These are phyloP conservation scores for Hydrochoerus hydrochaeris DNA, from an alignment of 2,113 vertebrate genomes.

Conservation along the genomic window DNA sequence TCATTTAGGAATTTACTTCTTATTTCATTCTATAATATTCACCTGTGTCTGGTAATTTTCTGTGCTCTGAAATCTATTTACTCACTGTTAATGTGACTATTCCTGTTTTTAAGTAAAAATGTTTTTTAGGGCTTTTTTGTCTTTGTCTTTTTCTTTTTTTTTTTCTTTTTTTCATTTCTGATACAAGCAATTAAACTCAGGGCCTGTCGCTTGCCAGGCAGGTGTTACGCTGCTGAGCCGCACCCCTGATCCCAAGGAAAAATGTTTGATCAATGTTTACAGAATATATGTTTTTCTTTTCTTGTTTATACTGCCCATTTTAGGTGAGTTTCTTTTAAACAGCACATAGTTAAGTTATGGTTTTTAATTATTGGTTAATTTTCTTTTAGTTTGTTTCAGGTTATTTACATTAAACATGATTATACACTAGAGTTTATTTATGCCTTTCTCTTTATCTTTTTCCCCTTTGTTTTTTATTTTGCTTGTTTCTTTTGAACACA, in stretches of 20 bases:
- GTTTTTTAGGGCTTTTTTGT: not conserved
- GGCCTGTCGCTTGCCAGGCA: not conserved
- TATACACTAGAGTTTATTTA: not conserved
- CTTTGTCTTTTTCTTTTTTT: not conserved
- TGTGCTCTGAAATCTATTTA: not conserved
- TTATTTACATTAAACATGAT: not conserved
- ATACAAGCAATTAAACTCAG: not conserved
- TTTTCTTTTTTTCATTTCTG: not conserved
- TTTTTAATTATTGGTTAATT: not conserved
- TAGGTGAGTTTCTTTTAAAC: not conserved
- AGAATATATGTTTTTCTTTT: not conserved
- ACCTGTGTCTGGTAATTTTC: not conserved
- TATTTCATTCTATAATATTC: not conserved
- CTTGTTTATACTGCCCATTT: not conserved
- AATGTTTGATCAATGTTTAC: not conserved
- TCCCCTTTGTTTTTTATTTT: not conserved
- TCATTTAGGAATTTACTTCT: not conserved
- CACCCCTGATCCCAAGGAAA: not conserved
- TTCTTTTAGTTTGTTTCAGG: not conserved
- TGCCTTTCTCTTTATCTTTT: not conserved
- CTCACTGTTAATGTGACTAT: not conserved
- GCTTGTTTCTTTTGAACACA: not conserved
- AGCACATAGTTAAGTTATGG: not conserved
- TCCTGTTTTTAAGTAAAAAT: not conserved
- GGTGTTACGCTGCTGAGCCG: not conserved